These are phyloP conservation scores for Zonotrichia leucophrys DNA, from an alignment of 2,113 vertebrate genomes.

Conservation along the genomic window DNA sequence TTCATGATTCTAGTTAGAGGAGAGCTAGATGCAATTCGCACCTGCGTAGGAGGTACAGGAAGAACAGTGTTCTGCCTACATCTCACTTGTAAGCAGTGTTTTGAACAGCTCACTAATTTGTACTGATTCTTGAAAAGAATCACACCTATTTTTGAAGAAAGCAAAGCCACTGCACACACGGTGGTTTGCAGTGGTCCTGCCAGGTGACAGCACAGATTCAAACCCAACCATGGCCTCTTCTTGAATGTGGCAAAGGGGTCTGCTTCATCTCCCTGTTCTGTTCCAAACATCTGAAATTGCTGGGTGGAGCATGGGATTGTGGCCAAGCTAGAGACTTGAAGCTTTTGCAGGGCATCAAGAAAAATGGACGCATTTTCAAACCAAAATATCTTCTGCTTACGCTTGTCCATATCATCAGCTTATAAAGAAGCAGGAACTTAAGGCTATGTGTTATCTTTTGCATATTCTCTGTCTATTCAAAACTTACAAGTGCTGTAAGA, in stretches of 20 bases:
- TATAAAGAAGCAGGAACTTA: neutral
- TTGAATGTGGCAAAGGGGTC: accelerated
- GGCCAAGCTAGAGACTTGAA: neutral
- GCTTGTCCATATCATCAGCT: neutral
- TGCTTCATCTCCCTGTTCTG: neutral
- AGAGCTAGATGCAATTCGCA: neutral
- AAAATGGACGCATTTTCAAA: neutral
- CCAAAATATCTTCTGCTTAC: neutral
- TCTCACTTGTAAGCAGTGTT: neutral
- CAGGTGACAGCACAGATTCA: neutral
- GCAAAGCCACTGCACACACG: accelerated
- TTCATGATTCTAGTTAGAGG: neutral
- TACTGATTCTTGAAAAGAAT: neutral
- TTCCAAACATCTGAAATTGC: neutral
- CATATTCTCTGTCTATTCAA: neutral
- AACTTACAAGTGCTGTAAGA: neutral
- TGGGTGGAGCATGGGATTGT: neutral
- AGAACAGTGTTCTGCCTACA: accelerated
- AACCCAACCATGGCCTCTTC: neutral
- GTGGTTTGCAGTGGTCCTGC: neutral
- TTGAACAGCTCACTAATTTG: neutral
- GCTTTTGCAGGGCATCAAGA: neutral
- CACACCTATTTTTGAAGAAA: neutral
- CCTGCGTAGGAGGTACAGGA: neutral
- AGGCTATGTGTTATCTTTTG: accelerated